Percentiles rank a stretch among this genome's conserved stretches.
These are phyloP conservation scores for Balanococcus diminutus DNA, from an alignment of 2,888 invertebrate genomes.

Conservation along the genomic window DNA sequence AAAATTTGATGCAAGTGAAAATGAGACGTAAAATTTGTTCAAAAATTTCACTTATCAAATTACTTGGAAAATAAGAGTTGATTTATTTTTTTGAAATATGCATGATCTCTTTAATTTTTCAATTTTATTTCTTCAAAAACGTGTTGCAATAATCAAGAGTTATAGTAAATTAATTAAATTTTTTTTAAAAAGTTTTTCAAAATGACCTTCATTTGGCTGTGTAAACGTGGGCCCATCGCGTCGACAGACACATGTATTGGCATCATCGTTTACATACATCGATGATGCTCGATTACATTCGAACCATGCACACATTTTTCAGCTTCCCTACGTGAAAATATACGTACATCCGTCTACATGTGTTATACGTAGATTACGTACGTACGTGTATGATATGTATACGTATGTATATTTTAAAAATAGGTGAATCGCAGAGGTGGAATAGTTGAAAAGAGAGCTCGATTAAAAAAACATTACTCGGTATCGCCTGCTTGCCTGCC, in stretches of 20 bases:
- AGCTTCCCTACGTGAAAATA: not conserved
- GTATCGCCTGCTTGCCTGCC: not conserved
- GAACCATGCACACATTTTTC: not conserved
- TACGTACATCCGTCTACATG: not conserved
- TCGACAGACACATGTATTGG: not conserved
- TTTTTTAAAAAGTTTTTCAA: too few relatives aligned
- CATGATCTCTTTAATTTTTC: too few relatives aligned
- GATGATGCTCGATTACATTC: not conserved
- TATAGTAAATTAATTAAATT: too few relatives aligned
- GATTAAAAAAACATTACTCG: constrained; percentile 23
- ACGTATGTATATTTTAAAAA: not conserved
- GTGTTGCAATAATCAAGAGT: too few relatives aligned
- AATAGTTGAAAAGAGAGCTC: constrained; percentile 1
- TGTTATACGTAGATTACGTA: not conserved
- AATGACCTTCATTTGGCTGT: too few relatives aligned
- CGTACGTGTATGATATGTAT: not conserved
- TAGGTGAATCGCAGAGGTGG: constrained; percentile 31
- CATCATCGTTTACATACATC: not conserved
- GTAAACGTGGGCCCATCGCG: not conserved
- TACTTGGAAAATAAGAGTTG: too few relatives aligned
- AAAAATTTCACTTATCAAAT: too few relatives aligned
- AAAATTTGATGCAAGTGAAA: too few relatives aligned
- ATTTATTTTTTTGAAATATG: too few relatives aligned
- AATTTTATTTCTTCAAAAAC: too few relatives aligned
- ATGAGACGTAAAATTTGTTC: too few relatives aligned